Base-by-base conservation (phyloP, 2,113 vertebrate species). In the Plecturocebus donacophilus region DNA sequence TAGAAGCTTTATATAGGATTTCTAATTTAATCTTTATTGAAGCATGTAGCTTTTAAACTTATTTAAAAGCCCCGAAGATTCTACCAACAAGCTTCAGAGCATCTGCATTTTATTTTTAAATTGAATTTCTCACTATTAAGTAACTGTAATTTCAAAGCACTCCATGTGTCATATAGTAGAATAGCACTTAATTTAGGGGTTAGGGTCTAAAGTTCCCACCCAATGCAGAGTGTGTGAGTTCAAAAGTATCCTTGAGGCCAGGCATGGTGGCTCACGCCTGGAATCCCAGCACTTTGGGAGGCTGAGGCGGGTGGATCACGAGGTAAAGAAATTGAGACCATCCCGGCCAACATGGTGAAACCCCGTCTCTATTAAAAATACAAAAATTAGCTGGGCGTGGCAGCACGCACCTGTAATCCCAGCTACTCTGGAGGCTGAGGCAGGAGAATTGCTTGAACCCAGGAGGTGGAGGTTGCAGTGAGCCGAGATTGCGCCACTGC, bases 21-120 rank as follows among this genome's bases (percentile, higher is more conserved):
- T 94, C 86, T 92, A 79, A 91, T 96, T 95, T 91, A 90, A 97
- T 71, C 92, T 77, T 66, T 58, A 93, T 6, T 49, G 87, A 96
- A 82, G 58, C 87, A 20, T 10, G 58, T 6, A 38, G 86, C 30
- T 88, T 84, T 82, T 61, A 85, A 42, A 88, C 23, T 70, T 83
- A 27, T n/a, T 95, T 82, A 61, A 84, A 92, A 95, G 45, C 20
- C 38, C 71, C 20, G 64, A 94, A 76, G 79, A 96, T 81, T 83
- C 79, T 56, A 79, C 27, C n/a, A 71, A 84, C 35, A 13, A 45
- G 84, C 42, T 95, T 64, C 5, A 8, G 54, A 82, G 32, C 77
- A 85, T 45, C 56, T 80, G 14, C 54, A 81, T 90, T 96, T 94
- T 68, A 80, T 91, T 95, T 97, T 92, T 91, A 88, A 97, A 82